Evolutionary conservation across 2,113 vertebrate species (phyloP).

Genomic region (Malurus elegans): DNA sequence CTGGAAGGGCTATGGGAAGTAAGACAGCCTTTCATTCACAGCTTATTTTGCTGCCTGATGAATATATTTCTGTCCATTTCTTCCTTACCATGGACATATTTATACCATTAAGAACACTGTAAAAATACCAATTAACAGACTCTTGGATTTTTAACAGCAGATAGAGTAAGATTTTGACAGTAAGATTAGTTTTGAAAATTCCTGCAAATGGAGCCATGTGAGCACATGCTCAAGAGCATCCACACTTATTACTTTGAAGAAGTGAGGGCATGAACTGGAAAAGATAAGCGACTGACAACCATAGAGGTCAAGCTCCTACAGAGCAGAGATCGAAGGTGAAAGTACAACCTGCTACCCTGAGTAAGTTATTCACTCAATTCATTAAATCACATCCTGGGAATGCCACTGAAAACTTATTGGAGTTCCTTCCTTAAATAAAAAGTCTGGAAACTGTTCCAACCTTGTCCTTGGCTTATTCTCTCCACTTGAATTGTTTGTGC

Average conservation of each 20-base stretch:
- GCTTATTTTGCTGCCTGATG: background rate
- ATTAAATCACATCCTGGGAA: background rate
- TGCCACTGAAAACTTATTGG: background rate
- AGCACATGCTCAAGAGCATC: background rate
- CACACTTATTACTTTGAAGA: background rate
- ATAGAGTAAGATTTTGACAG: background rate
- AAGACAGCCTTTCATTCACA: background rate
- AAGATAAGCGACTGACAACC: background rate
- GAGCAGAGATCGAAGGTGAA: background rate
- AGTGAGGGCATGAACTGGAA: background rate
- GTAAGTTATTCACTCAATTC: background rate
- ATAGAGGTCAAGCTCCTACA: background rate
- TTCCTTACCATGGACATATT: background rate
- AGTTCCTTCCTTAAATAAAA: background rate
- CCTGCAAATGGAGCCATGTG: background rate
- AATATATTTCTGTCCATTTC: background rate
- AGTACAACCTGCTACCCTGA: background rate
- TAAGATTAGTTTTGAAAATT: background rate
- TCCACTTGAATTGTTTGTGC: background rate
- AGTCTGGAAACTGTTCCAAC: background rate
- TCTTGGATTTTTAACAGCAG: background rate
- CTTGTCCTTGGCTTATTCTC: background rate
- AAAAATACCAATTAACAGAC: background rate
- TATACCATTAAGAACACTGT: background rate
- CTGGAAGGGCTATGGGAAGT: background rate